phyloP scores from a whole-genome alignment of 2,113 vertebrate species.

The Ancistrus triradiatus region DNA sequence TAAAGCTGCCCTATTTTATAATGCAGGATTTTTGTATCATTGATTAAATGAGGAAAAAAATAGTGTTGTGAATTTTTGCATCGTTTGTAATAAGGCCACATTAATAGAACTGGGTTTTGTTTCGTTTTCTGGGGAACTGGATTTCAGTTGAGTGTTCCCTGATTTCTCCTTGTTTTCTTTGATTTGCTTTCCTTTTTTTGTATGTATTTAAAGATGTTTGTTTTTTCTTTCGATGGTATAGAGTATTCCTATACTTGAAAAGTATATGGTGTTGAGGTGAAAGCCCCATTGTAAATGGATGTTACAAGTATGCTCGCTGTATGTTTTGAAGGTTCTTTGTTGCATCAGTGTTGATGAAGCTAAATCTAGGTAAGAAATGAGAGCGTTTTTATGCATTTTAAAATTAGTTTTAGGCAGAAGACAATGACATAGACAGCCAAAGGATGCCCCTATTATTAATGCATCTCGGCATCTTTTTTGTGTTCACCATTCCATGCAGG shows the following conservation, averaged over 20 bases:
- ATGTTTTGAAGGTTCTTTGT: constrained; percentile 92
- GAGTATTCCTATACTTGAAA: constrained; percentile 91
- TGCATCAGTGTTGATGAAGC: constrained; percentile 90
- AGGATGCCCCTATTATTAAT: constrained; percentile 79
- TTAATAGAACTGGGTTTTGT: constrained; percentile 91
- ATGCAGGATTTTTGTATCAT: constrained; percentile 99
- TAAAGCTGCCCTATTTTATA: constrained; percentile 99
- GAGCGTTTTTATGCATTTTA: constrained; percentile 82
- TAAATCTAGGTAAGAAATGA: constrained; percentile 81
- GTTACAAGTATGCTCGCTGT: constrained; percentile 96
- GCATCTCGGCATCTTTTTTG: constrained; percentile 78
- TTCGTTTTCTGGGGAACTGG: constrained; percentile 82
- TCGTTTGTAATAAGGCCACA: constrained; percentile 92
- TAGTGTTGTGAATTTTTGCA: constrained; percentile 97
- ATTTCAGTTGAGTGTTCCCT: constrained; percentile 95
- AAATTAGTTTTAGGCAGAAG: constrained; percentile 79
- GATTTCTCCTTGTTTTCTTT: constrained; percentile 60
- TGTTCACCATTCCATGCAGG: constrained; percentile 80
- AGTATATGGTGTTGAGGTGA: constrained; percentile 82
- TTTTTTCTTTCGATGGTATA: constrained; percentile 83
- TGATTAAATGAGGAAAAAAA: constrained; percentile 92
- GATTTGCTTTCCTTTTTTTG: constrained; percentile 61
- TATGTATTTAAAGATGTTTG: constrained; percentile 91
- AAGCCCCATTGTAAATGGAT: constrained; percentile 95
- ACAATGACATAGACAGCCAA: constrained; percentile 77